Evolutionary conservation across 2,888 invertebrate genomes (phyloP).

Genomic region (Carterocephalus palaemon): DNA sequence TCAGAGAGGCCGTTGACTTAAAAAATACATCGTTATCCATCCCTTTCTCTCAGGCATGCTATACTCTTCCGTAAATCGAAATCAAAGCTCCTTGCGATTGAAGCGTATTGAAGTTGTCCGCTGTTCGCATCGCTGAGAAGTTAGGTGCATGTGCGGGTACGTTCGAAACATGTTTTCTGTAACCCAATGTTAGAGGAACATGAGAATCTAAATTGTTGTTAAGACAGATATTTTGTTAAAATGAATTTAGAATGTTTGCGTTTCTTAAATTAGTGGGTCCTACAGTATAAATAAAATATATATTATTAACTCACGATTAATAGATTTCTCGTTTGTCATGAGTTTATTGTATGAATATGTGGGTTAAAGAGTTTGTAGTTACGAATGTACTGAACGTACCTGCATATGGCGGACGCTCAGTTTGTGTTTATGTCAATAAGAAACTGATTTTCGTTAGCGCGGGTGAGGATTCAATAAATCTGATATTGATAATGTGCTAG

Average conservation of each 20-base stretch:
- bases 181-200: not conserved
- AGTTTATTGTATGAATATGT: slow-evolving; percentile 32
- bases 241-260: too few species aligned
- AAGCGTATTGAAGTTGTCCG: slow-evolving; percentile 60
- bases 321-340: not conserved
- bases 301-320: too few species aligned
- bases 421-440: slow-evolving; percentile 80
- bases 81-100: slow-evolving; percentile 77
- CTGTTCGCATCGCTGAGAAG: slow-evolving; percentile 51
- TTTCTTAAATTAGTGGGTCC: too few species aligned
- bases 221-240: not conserved
- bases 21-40: slow-evolving; percentile 55
- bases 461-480: slow-evolving; percentile 71
- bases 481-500: slow-evolving; percentile 64
- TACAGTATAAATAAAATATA: too few species aligned
- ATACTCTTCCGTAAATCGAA: slow-evolving; percentile 78
- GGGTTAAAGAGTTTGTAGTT: slow-evolving; percentile 36
- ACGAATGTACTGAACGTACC: slow-evolving; percentile 64
- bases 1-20: slow-evolving; percentile 74
- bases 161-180: slow-evolving; percentile 48
- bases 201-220: not conserved
- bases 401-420: slow-evolving; percentile 78
- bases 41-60: slow-evolving; percentile 56
- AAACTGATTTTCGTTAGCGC: slow-evolving; percentile 76
- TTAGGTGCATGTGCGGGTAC: slow-evolving; percentile 42